A percentile compares a stretch with the other conserved stretches of the same genome.
These are phyloP conservation scores for Phoenicopterus ruber DNA, from an alignment of 2,113 vertebrate species.

Conservation along the genomic window DNA sequence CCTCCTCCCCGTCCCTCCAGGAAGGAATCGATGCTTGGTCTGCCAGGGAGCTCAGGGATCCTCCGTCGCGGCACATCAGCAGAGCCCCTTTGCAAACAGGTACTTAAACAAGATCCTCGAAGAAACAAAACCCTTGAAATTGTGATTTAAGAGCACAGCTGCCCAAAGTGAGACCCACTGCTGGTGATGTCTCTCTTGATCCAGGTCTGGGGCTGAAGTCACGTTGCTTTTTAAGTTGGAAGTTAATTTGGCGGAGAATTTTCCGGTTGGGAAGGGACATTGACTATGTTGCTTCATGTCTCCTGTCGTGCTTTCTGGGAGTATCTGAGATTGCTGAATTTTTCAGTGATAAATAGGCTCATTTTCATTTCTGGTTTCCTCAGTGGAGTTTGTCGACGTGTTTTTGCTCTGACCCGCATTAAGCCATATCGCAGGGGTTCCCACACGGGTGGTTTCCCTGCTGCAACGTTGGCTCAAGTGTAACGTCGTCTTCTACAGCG, in stretches of 20 bases:
- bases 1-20: not conserved
- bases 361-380: not conserved
- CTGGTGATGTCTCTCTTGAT: not conserved
- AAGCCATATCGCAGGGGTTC: not conserved
- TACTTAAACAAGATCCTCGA: not conserved
- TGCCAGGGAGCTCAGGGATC: not conserved
- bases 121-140: not conserved
- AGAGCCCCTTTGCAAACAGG: not conserved
- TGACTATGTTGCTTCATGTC: rapidly evolving
- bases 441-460: rapidly evolving
- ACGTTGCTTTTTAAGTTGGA: rapidly evolving
- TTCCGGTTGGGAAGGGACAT: not conserved
- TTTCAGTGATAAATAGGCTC: not conserved
- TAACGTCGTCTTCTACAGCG: not conserved
- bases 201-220: not conserved
- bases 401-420: not conserved
- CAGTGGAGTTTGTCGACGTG: rapidly evolving
- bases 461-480: rapidly evolving
- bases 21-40: not conserved
- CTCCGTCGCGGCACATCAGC: not conserved
- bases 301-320: not conserved
- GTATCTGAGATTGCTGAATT: not conserved
- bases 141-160: not conserved
- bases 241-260: not conserved
- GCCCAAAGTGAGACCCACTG: not conserved